Evolutionary conservation across 2,888 invertebrate species (phyloP), one percentile per base, ranked within the genome.

Genomic region (Heteropelma amictum): DNA sequence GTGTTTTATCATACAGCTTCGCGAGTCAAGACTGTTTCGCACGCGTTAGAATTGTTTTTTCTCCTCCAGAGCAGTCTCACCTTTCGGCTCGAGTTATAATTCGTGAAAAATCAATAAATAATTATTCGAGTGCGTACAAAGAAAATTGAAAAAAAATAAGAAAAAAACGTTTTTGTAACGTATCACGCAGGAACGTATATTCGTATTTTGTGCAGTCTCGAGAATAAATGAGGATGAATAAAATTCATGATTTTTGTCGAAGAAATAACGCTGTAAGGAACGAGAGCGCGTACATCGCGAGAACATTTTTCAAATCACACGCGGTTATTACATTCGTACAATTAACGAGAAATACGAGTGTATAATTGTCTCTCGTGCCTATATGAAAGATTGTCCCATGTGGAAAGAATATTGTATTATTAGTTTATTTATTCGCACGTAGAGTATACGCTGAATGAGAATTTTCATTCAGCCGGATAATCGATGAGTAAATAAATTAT

Each of bases 321-420:
- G n/a, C 47, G 8, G 53, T 30, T 14, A 26, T 26, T 26, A 23
- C 26, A n/a, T 56, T 64, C 10, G 33, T 56, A 33, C n/a, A n/a
- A n/a, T 38, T 45, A 64, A 64, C 12, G 23, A 23, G 49, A 35
- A 21, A 54, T 42, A 33, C 65, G 45, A 73, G 56, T 74, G 53
- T 71, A 61, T 60, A 75, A n/a, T n/a, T n/a, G n/a, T 28, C 6
- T 58, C 35, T 49, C 61, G 61, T 71, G 65, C 33, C 56, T 71
- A 61, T n/a, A n/a, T 21, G n/a, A 63, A 70, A 71, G 75, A 75
- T 71, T 71, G 75, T 71, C 75, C 60, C 49, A 71, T 40, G 65
- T 60, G 40, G 8, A 71, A 28, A 40, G 53, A 72, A 61, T 61
- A 60, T 51, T 35, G 17, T 17, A 12, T 67, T 47, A 8, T 49